phyloP scores from a whole-genome alignment of 2,888 invertebrate species.

The Calameuta idolon region DNA sequence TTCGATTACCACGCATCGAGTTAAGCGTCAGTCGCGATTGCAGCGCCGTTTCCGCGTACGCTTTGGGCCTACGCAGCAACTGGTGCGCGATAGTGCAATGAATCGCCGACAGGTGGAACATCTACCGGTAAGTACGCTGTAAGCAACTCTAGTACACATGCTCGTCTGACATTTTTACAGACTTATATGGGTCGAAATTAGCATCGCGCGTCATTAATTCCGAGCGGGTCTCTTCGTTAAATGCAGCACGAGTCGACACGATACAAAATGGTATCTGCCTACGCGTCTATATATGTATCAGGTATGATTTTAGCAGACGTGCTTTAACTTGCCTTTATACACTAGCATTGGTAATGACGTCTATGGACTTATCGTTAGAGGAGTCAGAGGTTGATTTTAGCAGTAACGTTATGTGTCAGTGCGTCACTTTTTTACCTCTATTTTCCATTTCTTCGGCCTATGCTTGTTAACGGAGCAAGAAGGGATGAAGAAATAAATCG shows the following conservation, averaged over 20 bases:
- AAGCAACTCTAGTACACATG: constrained; percentile 50
- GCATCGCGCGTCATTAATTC: constrained; percentile 57
- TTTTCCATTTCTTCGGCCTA: background rate
- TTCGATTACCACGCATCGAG: background rate
- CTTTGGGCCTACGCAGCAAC: constrained; percentile 27
- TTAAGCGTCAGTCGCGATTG: constrained; percentile 34
- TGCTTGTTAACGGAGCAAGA: background rate
- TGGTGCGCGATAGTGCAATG: constrained; percentile 3
- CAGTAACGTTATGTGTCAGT: background rate
- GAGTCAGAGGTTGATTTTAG: background rate
- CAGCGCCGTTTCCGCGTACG: constrained; percentile 20
- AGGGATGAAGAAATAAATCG: background rate
- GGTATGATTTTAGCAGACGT: background rate
- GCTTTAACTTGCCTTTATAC: background rate
- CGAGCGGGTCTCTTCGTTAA: constrained; percentile 26
- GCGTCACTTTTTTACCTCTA: background rate
- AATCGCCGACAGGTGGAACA: constrained; percentile 23
- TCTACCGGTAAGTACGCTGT: constrained; percentile 3
- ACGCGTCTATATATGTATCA: background rate
- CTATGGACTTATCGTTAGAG: background rate
- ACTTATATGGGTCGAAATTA: constrained; percentile 60
- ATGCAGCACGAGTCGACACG: background rate
- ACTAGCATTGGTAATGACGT: background rate
- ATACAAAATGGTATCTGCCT: background rate
- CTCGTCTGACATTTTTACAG: constrained; percentile 49